Conservation (phyloP, 1,140 invertebrate genomes). For the Alviniconcha marisindica region DNA sequence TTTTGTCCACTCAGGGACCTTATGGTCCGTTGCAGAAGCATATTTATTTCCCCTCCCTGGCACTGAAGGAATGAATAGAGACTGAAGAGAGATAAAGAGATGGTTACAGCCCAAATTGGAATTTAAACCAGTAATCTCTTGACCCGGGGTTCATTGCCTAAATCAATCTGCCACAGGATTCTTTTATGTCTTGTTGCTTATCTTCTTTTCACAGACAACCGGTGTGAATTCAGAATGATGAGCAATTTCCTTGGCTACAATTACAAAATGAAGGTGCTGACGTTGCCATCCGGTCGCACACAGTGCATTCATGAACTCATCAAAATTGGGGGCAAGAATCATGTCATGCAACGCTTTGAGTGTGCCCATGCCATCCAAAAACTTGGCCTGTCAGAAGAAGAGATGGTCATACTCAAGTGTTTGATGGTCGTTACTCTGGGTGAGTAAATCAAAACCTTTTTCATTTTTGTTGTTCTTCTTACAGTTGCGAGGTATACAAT, state of each 20-base stretch:
- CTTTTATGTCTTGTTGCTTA: background rate
- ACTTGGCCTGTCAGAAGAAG: background rate
- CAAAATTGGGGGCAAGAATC: background rate
- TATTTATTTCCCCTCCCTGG: too few relatives aligned
- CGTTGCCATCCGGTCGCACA: background rate
- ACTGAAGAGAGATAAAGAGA: too few relatives aligned
- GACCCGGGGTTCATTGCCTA: too few relatives aligned
- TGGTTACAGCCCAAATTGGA: too few relatives aligned
- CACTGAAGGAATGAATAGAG: too few relatives aligned
- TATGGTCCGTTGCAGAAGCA: too few relatives aligned
- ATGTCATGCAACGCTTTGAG: background rate
- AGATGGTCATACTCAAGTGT: background rate
- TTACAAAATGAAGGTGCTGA: background rate
- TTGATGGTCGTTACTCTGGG: background rate
- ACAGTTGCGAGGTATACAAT: background rate
- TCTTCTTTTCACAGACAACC: background rate
- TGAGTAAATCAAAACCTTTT: background rate
- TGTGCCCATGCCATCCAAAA: background rate
- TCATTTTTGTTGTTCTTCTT: background rate
- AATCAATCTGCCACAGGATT: background rate
- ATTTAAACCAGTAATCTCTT: too few relatives aligned
- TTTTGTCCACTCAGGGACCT: too few relatives aligned
- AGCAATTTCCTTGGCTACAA: background rate
- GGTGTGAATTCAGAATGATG: conserved; percentile 10
- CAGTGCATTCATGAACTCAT: background rate